Evolutionary conservation across 1,140 invertebrate species (phyloP).

Genomic region (Tetragnatha versicolor): DNA sequence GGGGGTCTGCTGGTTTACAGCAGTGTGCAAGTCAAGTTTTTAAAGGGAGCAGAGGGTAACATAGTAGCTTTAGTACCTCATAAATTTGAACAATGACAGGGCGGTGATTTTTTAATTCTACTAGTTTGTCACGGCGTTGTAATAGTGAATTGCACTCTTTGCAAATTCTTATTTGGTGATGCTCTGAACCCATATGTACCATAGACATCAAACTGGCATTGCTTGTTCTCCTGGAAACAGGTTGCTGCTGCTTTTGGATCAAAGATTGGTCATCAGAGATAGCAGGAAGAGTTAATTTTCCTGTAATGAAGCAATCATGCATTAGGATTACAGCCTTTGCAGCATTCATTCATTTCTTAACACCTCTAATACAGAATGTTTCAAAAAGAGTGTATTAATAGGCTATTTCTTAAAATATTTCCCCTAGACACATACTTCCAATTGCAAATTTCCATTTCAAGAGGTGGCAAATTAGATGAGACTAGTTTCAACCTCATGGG

Average conservation of each 20-base stretch:
- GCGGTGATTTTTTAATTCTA: conserved; percentile 79
- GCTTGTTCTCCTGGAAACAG: conserved; percentile 60
- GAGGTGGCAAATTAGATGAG: too few relatives aligned
- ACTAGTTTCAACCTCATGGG: too few relatives aligned
- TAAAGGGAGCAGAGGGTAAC: not conserved
- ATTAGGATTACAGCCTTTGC: too few relatives aligned
- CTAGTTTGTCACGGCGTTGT: conserved; percentile 79
- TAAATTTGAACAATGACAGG: conserved; percentile 84
- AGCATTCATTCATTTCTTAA: too few relatives aligned
- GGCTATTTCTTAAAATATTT: too few relatives aligned
- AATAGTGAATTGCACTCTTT: conserved; percentile 80
- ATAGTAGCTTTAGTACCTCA: too few relatives aligned
- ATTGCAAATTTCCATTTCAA: too few relatives aligned
- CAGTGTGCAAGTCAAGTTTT: not conserved
- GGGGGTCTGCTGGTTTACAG: too few relatives aligned
- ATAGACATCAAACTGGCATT: conserved; percentile 63
- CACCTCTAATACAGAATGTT: too few relatives aligned
- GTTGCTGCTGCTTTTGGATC: not conserved
- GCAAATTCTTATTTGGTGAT: conserved; percentile 80
- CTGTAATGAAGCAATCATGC: too few relatives aligned
- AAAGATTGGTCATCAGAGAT: conserved; percentile 33
- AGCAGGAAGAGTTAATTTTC: conserved; percentile 32
- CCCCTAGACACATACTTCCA: too few relatives aligned
- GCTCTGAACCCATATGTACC: conserved; percentile 67
- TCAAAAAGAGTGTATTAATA: too few relatives aligned